Percentiles rank a stretch among this genome's conserved stretches.
These are phyloP conservation scores for Harpagifer antarcticus DNA, from an alignment of 2,797 vertebrate species.

Conservation along the genomic window DNA sequence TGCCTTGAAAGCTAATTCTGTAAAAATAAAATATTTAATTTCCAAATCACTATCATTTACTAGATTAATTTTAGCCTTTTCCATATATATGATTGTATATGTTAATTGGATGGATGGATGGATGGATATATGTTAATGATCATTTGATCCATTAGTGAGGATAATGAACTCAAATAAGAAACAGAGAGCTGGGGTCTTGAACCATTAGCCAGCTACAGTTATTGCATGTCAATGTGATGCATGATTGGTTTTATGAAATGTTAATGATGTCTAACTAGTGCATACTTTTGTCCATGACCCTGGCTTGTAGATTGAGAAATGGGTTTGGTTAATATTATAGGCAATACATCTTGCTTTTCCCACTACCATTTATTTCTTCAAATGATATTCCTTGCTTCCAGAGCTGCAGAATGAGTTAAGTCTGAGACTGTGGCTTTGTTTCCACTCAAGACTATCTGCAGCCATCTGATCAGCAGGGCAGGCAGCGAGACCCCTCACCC, in stretches of 20 bases:
- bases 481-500: slow-evolving; percentile 16
- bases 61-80: background rate
- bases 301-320: slow-evolving; percentile 11
- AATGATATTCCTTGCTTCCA: slow-evolving; percentile 5
- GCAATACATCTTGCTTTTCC: slow-evolving; percentile 14
- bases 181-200: background rate
- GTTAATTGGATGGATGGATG: too few relatives aligned
- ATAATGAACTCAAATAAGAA: background rate
- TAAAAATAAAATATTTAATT: slow-evolving; percentile 8
- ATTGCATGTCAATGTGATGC: slow-evolving; percentile 8
- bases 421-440: slow-evolving; percentile 36
- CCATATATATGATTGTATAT: background rate
- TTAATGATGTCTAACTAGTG: slow-evolving; percentile 4
- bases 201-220: background rate
- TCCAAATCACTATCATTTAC: background rate
- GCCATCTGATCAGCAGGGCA: slow-evolving; percentile 40
- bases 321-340: slow-evolving; percentile 1
- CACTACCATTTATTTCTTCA: slow-evolving; percentile 5
- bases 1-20: background rate
- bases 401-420: slow-evolving; percentile 2
- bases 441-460: slow-evolving; percentile 36
- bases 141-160: background rate
- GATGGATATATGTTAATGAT: too few relatives aligned
- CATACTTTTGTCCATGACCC: slow-evolving; percentile 6
- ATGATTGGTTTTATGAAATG: slow-evolving; percentile 6